These are phyloP conservation scores for Apis cerana DNA, from an alignment of 1,140 invertebrate species.

Conservation along the genomic window DNA sequence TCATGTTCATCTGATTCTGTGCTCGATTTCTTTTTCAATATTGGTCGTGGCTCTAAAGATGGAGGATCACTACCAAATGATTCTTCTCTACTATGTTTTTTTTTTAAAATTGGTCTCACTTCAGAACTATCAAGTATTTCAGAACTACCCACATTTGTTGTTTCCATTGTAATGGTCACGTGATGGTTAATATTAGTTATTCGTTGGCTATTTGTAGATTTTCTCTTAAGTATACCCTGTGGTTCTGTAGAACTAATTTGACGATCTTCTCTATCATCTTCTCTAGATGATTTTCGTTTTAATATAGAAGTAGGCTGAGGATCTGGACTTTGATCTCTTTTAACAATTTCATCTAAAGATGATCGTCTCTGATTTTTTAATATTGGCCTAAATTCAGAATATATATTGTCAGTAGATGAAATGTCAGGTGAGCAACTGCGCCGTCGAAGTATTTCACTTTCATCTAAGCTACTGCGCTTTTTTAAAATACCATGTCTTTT, in stretches of 20 bases:
- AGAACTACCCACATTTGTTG: constrained; percentile 83
- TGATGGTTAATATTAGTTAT: constrained; percentile 83
- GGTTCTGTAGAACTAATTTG: constrained; percentile 84
- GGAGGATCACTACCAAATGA: constrained; percentile 75
- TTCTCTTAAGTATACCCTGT: constrained; percentile 89
- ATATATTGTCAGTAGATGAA: constrained; percentile 82
- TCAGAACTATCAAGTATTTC: constrained; percentile 80
- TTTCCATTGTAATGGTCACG: constrained; percentile 87
- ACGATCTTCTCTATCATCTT: constrained; percentile 83
- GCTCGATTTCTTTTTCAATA: constrained; percentile 92
- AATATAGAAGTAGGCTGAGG: constrained; percentile 85
- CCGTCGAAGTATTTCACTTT: constrained; percentile 86
- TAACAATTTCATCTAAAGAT: constrained; percentile 86
- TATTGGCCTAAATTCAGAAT: constrained; percentile 84
- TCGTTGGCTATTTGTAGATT: constrained; percentile 82
- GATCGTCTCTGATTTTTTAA: constrained; percentile 86
- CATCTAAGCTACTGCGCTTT: constrained; percentile 89
- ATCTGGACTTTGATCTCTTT: constrained; percentile 81
- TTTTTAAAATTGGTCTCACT: constrained; percentile 91
- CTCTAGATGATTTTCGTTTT: constrained; percentile 85
- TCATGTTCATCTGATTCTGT: constrained; percentile 90
- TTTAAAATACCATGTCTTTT: constrained; percentile 90
- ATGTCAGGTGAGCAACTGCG: constrained; percentile 87
- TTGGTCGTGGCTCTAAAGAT: constrained; percentile 82
- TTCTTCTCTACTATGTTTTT: constrained; percentile 84